Evolutionary conservation across 2,888 invertebrate species (phyloP), one percentile per base, ranked within the genome.

Genomic region (Hirtodrosophila duncani): DNA sequence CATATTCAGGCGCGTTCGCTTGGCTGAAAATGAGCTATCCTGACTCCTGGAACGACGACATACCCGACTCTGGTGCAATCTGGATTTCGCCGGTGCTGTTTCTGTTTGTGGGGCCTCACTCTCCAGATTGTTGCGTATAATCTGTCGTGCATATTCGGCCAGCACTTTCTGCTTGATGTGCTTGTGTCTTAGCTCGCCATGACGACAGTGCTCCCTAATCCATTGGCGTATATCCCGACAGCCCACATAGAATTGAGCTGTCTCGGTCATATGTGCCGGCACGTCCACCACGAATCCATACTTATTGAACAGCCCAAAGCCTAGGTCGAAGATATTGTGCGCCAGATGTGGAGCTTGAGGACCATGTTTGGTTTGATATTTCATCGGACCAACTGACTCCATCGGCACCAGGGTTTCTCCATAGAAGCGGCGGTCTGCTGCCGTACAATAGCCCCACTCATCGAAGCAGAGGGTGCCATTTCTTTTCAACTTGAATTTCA

Each of bases 391-490:
- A 8, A 61, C 45, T 0, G 55, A 27, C 1, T 8, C 21, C 23
- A 52, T 1, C 0, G 34, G 24, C 0, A 0, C 5, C 6, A n/a
- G 2, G 0, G n/a, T 33, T 13, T 79, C 79, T 2, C 1, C 4
- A 3, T 31, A 7, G n/a, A 75, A 91, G 89, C 91, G 88, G 69
- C 92, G 88, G 72, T 92, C 91, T 3, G 89, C 89, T 81, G 86
- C 86, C 43, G 80, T 86, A 84, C 93, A 93, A 77, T 94, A 94
- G 3, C 87, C 82, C 92, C 93, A 93, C 46, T 88, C 84, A 0
- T 87, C 33, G 9, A 78, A 64, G 13, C 11, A 34, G 0, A 71
- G 7, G 9, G 13, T 18, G 0, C 5, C 4, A 1, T 31, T 17
- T 0, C 33, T 8, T 0, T 27, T 11, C 9, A 45, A 0, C 0